Percentiles rank a stretch among this genome's conserved stretches.
phyloP scores from a whole-genome alignment of 2,888 invertebrate genomes.

The Calliphora vomitoria region DNA sequence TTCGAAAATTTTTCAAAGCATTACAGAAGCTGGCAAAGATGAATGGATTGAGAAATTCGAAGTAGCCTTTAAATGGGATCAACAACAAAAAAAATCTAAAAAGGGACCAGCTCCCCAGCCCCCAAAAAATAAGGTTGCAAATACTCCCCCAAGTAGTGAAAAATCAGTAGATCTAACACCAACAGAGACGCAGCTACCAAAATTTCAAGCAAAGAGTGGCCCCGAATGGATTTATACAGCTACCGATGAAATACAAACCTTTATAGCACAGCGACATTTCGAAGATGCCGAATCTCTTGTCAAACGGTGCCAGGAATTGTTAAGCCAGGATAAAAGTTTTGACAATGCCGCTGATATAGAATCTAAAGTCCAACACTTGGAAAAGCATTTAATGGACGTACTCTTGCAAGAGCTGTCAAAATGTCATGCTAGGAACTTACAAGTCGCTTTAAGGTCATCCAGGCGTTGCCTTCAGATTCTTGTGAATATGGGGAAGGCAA shows the following conservation, averaged over 20 bases:
- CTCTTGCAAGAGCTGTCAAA: constrained; percentile 95
- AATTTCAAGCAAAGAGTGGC: constrained; percentile 80
- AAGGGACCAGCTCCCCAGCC: constrained; percentile 85
- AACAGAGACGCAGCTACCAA: constrained; percentile 75
- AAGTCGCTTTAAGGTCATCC: constrained; percentile 94
- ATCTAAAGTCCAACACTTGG: constrained; percentile 88
- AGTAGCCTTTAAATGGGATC: constrained; percentile 92
- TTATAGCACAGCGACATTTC: constrained; percentile 97
- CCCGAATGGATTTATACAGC: constrained; percentile 96
- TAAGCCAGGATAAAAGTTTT: constrained; percentile 82
- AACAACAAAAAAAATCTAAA: constrained; percentile 83
- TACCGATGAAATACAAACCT: constrained; percentile 97
- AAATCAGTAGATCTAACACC: constrained; percentile 80
- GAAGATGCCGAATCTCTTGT: constrained; percentile 95
- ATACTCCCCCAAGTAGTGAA: constrained; percentile 74
- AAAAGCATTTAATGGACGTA: constrained; percentile 92
- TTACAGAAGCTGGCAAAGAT: constrained; percentile 89
- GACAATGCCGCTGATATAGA: constrained; percentile 80
- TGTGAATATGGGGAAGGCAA: constrained; percentile 83
- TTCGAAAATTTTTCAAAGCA: constrained; percentile 95
- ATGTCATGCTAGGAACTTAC: constrained; percentile 94
- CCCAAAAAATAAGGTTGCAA: constrained; percentile 76
- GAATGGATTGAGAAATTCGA: constrained; percentile 98
- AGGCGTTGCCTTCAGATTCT: constrained; percentile 93
- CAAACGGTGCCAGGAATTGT: constrained; percentile 87